Percentiles rank a stretch among this genome's conserved stretches.
Conservation (phyloP, 2,888 invertebrate species). For the Mesoligia furuncula region DNA sequence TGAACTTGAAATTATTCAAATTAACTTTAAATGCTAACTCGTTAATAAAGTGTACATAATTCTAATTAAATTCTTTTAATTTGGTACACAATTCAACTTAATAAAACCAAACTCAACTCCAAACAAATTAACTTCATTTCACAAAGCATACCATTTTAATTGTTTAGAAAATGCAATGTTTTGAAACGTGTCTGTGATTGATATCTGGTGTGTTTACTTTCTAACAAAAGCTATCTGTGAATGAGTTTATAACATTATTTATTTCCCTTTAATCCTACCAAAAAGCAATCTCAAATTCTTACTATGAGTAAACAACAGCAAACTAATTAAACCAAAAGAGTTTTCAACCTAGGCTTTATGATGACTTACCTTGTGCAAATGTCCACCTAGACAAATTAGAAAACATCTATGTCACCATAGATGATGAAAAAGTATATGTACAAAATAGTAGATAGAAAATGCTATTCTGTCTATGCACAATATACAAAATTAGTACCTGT, state of each 20-base stretch:
- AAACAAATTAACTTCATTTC: conserved; percentile 24
- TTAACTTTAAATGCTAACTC: background rate
- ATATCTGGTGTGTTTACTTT: conserved; percentile 45
- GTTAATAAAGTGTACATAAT: background rate
- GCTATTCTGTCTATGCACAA: background rate
- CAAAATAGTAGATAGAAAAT: background rate
- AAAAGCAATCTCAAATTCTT: background rate
- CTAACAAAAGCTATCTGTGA: conserved; percentile 67
- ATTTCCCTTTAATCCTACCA: background rate
- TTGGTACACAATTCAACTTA: conserved; percentile 7
- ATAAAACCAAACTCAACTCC: conserved; percentile 24
- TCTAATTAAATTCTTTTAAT: background rate
- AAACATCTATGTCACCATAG: background rate
- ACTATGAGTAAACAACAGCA: background rate
- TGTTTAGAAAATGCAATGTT: conserved; percentile 24
- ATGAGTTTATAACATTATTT: conserved; percentile 65
- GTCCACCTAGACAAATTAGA: background rate
- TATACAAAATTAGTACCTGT: background rate
- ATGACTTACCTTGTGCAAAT: conserved; percentile 2
- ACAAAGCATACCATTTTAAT: conserved; percentile 22
- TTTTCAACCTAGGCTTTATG: conserved; percentile 29
- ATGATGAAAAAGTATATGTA: background rate
- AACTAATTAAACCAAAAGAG: background rate
- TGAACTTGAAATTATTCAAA: conserved; percentile 1
- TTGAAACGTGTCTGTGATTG: conserved; percentile 26